phyloP scores from a whole-genome alignment of 2,888 invertebrate genomes.

The Patella depressa region DNA sequence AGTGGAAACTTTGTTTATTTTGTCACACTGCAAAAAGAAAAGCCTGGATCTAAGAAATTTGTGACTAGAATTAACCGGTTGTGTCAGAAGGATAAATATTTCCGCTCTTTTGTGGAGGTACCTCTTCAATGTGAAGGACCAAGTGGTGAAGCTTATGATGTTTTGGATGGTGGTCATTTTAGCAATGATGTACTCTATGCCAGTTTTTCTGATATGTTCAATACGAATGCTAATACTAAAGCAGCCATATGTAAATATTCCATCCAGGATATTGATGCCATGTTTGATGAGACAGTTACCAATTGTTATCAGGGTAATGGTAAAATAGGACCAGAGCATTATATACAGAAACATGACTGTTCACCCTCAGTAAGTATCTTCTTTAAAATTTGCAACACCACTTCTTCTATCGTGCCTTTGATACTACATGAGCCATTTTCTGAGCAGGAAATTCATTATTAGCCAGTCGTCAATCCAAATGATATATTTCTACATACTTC shows the following conservation, averaged over 20 bases:
- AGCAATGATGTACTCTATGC: conserved; percentile 79
- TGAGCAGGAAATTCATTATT: too few species aligned
- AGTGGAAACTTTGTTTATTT: conserved; percentile 97
- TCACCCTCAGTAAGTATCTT: conserved; percentile 43
- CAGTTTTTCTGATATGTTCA: conserved; percentile 77
- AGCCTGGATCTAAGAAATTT: conserved; percentile 71
- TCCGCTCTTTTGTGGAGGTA: conserved; percentile 97
- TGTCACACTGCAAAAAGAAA: conserved; percentile 86
- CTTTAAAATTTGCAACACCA: too few species aligned
- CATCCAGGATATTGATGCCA: conserved; percentile 88
- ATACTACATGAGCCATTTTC: too few species aligned
- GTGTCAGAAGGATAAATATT: conserved; percentile 94
- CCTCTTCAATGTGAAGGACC: conserved; percentile 86
- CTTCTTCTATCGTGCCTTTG: too few species aligned
- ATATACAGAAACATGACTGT: conserved; percentile 41
- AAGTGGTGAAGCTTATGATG: conserved; percentile 77
- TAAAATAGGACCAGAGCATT: conserved; percentile 51
- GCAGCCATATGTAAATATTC: conserved; percentile 95
- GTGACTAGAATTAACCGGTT: conserved; percentile 94
- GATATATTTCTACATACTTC: too few species aligned
- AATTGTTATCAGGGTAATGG: conserved; percentile 94
- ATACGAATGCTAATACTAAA: conserved; percentile 9
- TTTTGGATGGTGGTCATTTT: conserved; percentile 93
- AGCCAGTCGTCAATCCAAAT: too few species aligned
- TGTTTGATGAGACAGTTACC: conserved; percentile 96